Conservation (phyloP, 2,888 invertebrate genomes). For the Apamea sordens region DNA sequence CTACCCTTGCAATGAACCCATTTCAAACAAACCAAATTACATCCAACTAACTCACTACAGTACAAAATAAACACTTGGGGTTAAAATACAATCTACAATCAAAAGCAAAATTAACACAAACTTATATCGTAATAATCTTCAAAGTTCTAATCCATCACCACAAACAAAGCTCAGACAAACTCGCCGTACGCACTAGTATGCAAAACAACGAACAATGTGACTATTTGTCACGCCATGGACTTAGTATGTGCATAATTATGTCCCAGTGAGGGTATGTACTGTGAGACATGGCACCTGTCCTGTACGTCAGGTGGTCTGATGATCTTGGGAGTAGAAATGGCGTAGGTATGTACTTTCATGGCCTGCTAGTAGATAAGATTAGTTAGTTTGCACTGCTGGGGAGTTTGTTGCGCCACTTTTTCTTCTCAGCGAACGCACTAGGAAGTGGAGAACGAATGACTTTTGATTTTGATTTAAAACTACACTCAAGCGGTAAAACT, state of each 20-base stretch:
- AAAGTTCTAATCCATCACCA: not conserved
- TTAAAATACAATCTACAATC: not conserved
- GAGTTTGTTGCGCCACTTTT: not conserved
- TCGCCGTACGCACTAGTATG: constrained; percentile 37
- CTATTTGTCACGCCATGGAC: constrained; percentile 69
- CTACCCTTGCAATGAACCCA: not conserved
- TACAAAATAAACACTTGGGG: not conserved
- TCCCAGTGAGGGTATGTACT: constrained; percentile 49
- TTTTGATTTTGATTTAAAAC: not conserved
- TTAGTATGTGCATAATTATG: constrained; percentile 71
- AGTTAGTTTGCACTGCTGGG: not conserved
- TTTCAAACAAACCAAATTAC: constrained; percentile 2
- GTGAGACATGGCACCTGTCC: constrained; percentile 62
- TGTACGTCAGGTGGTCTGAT: constrained; percentile 44
- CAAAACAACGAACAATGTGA: constrained; percentile 61
- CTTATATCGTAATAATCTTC: not conserved
- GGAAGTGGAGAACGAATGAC: not conserved
- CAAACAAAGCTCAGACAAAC: constrained; percentile 38
- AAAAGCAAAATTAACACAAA: not conserved
- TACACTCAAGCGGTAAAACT: not conserved
- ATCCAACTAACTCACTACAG: not conserved
- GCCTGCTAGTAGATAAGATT: not conserved
- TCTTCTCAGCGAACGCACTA: not conserved
- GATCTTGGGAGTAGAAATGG: constrained; percentile 43
- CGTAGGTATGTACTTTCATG: not conserved